These are phyloP conservation scores for Chymomyza costata DNA, from an alignment of 1,140 invertebrate genomes.

Conservation along the genomic window DNA sequence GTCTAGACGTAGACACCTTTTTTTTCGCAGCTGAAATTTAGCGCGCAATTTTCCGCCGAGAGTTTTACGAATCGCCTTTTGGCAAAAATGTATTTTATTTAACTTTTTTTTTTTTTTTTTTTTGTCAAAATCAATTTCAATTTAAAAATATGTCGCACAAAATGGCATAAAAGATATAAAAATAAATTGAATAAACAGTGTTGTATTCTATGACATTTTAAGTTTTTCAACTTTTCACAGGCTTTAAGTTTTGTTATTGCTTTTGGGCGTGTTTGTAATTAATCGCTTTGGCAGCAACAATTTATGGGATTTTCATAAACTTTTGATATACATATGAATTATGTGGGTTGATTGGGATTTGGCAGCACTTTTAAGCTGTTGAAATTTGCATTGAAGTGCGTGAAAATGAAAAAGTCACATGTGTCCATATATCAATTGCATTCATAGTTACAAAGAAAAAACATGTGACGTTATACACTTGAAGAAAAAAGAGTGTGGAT, in stretches of 20 bases:
- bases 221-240: constrained; percentile 47
- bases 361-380: constrained; percentile 37
- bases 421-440: constrained; percentile 65
- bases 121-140: constrained; percentile 50
- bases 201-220: constrained; percentile 1
- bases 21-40: constrained; percentile 9
- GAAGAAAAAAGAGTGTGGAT: too few relatives aligned
- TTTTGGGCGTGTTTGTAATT: constrained; percentile 46
- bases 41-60: constrained; percentile 11
- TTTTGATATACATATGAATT: constrained; percentile 51
- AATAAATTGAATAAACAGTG: constrained; percentile 26
- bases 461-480: constrained; percentile 68
- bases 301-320: constrained; percentile 62
- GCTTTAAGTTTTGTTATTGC: too few relatives aligned
- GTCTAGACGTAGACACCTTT: constrained; percentile 22
- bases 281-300: constrained; percentile 59
- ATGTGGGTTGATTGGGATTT: constrained; percentile 40
- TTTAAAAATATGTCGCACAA: too few relatives aligned
- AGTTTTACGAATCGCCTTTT: neutral
- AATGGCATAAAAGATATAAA: constrained; percentile 8
- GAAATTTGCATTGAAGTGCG: constrained; percentile 45
- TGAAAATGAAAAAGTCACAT: constrained; percentile 45
- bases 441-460: constrained; percentile 53
- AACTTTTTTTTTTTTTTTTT: constrained; percentile 6
- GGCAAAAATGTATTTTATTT: neutral